Evolutionary conservation across 2,797 vertebrate genomes (phyloP), one percentile per base, ranked within the genome.

Genomic region (Dallia pectoralis): DNA sequence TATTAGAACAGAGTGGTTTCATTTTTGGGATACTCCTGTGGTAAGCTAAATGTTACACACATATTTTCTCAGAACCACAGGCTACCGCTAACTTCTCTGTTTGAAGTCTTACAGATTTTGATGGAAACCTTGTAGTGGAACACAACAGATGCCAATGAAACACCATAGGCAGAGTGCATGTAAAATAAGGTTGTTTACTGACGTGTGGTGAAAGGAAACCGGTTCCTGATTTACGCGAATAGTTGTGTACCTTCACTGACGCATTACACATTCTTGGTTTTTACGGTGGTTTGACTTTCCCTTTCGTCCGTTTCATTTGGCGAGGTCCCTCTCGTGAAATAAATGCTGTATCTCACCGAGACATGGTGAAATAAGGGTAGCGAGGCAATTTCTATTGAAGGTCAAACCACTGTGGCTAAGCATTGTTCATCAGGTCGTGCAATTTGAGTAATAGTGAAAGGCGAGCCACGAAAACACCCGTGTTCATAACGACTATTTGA

Each of bases 1-100:
- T 11, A 11, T 4, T 36, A 1, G 16, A n/a, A 48, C 79, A 73
- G 67, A 48, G 22, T 30, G 18, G 74, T 78, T 84, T 81, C 83
- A 56, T 9, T 73, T 83, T 75, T 67, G 36, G 77, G 51, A 36
- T 12, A 8, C 16, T 70, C 27, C 16, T 32, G 49, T 18, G 27
- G 7, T 27, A 71, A 4, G 15, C 4, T 36, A 49, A 29, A 9
- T 66, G 19, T 67, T 65, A 65, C 53, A 47, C 59, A 61, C 44
- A 15, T 48, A 40, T 64, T 81, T 44, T 73, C 62, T 83, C 47
- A 73, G 65, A 72, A 71, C 29, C 51, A 74, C 67, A 65, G n/a
- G 51, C n/a, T 22, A 56, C 51, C 22, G 53, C 53, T 22, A 16
- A 22, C 25, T 56, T 22, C n/a, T 56, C n/a, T 12, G n/a, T 25